phyloP scores from a whole-genome alignment of 2,797 vertebrate genomes.

The Discoglossus pictus region DNA sequence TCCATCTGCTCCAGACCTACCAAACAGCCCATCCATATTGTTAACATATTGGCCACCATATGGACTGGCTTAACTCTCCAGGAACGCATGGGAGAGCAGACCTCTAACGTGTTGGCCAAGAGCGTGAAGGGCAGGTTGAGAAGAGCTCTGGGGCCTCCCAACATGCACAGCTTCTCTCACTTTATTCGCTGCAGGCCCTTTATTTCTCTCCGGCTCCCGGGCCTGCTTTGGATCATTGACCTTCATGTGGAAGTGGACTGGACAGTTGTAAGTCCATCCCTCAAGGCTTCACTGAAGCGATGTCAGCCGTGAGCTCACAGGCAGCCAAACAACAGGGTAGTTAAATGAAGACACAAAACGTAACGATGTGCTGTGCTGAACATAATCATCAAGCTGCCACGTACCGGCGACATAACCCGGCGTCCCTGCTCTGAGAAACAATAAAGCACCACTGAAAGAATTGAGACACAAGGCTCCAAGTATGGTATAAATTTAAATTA shows the following conservation, averaged over 20 bases:
- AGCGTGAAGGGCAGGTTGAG: conserved; percentile 69
- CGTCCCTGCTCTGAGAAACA: too few relatives aligned
- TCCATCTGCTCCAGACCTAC: conserved; percentile 65
- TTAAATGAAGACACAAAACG: conserved; percentile 28
- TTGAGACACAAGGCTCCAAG: too few relatives aligned
- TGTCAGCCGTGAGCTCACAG: conserved; percentile 65
- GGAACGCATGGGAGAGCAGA: conserved; percentile 71
- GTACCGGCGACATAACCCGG: not conserved
- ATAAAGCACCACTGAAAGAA: too few relatives aligned
- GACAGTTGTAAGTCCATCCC: conserved; percentile 72
- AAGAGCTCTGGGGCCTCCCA: conserved; percentile 63
- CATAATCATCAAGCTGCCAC: not conserved
- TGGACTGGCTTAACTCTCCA: conserved; percentile 70
- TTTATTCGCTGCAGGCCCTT: conserved; percentile 51
- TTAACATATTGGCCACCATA: conserved; percentile 71
- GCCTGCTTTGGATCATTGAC: conserved; percentile 71
- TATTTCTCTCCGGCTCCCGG: conserved; percentile 56
- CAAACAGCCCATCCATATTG: conserved; percentile 66
- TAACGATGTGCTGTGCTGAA: conserved; percentile 13
- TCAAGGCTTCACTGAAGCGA: conserved; percentile 59
- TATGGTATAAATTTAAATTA: too few relatives aligned
- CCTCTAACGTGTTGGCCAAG: conserved; percentile 68
- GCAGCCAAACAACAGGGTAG: conserved; percentile 50
- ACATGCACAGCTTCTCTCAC: conserved; percentile 56
- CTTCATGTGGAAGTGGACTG: conserved; percentile 73